Evolutionary conservation across 1,140 invertebrate species (phyloP), one percentile per base, ranked within the genome.

Genomic region (Phymorhynchus buccinoides): DNA sequence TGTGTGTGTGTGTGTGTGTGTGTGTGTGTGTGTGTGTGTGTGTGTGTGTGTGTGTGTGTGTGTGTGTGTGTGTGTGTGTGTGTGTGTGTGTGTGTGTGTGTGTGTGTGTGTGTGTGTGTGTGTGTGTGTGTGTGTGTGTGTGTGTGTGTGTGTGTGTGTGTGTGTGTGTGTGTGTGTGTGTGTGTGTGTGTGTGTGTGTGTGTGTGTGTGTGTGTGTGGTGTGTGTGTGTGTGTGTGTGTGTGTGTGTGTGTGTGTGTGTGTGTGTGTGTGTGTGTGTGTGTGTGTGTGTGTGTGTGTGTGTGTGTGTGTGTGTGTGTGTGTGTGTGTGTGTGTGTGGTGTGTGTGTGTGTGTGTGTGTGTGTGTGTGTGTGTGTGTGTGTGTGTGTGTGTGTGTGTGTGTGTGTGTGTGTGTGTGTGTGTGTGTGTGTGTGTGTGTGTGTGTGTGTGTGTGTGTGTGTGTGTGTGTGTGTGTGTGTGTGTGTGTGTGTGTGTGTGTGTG

Each of bases 401-500:
- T 41, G 71, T 35, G 71, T 75, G 71, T 37, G 71, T 75, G 71
- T 35, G 71, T 32, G 71, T 14, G 71, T 27, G 39, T 32, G 71
- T 27, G 71, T 14, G 71, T 27, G 71, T 27, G 71, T 14, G 71
- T 27, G 56, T 27, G 56, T 27, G 56, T 27, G 56, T 27, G 56
- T 62, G 56, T 22, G 56, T 62, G 56, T 22, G 56, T 62, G 56
- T 22, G 56, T 62, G 56, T 22, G 56, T 62, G 56, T 22, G 56
- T 62, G 56, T 22, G 18, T 62, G 7, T 62, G 56, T 22, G 6
- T 42, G 39, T 78, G 14, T 42, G 39, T 78, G 14, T 37, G 32
- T 77, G n/a, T 39, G 73, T 77, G 32, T 4, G 18, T 35, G 27
- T 71, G 68, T 71, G 35, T 35, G 9, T 71, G n/a, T n/a, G 68